Percentiles rank a stretch among this genome's conserved stretches.
Evolutionary conservation across 1,140 invertebrate genomes (phyloP).

Genomic region (Stenopsyche tienmushanensis): DNA sequence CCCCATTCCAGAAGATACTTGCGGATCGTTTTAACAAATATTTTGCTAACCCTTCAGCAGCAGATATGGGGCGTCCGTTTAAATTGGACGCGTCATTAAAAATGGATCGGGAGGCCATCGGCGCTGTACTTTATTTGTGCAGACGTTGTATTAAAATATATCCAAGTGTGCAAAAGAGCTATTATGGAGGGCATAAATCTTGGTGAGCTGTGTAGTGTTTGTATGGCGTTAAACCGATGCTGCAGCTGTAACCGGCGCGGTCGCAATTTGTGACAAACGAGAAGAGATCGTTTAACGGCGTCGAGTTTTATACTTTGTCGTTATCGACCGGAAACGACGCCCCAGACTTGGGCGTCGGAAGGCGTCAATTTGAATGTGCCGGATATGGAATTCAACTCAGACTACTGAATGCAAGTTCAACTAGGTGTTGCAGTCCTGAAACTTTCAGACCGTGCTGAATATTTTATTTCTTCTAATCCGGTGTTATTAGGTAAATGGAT

Average conservation of each 20-base stretch:
- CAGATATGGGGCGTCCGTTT: neutral
- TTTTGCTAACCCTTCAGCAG: slow-evolving; percentile 2
- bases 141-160: too few species aligned
- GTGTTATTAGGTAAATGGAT: neutral
- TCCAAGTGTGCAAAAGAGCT: too few species aligned
- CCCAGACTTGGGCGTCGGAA: slow-evolving; percentile 14
- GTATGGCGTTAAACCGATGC: too few species aligned
- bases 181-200: too few species aligned
- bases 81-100: neutral
- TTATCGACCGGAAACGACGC: slow-evolving; percentile 31
- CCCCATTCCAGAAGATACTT: neutral
- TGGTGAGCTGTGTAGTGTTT: too few species aligned
- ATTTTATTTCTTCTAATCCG: slow-evolving; percentile 6
- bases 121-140: too few species aligned
- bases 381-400: slow-evolving; percentile 24
- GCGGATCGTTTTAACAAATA: slow-evolving; percentile 1
- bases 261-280: slow-evolving; percentile 12
- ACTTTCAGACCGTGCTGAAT: slow-evolving; percentile 4
- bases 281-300: slow-evolving; percentile 14
- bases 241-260: too few species aligned
- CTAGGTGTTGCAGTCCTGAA: neutral
- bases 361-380: slow-evolving; percentile 30
- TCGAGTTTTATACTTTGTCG: slow-evolving; percentile 28
- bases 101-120: too few species aligned
- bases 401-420: neutral